A percentile compares a stretch with the other conserved stretches of the same genome.
Conservation (phyloP, 2,888 invertebrate species). For the Pyrochroa serraticornis region DNA sequence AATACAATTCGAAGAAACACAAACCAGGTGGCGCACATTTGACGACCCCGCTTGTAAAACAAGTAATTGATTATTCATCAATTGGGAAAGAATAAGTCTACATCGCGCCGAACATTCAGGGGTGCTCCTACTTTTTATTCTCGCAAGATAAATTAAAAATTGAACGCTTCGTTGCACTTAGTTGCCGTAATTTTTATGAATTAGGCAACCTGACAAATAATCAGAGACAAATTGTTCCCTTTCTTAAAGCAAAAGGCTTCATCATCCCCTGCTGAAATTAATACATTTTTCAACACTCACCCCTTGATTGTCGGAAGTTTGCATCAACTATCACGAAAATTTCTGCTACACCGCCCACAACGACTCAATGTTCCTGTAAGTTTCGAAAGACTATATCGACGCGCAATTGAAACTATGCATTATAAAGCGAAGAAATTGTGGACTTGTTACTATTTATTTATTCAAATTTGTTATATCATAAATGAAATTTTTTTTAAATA, state of each 20-base stretch:
- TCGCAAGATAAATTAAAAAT: conserved; percentile 56
- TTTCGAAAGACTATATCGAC: too few relatives aligned
- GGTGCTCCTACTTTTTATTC: conserved; percentile 34
- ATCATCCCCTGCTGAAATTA: too few relatives aligned
- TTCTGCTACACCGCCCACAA: too few relatives aligned
- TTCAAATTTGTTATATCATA: conserved; percentile 13
- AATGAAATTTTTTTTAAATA: conserved; percentile 21
- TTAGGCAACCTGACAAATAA: conserved; percentile 38
- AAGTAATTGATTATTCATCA: conserved; percentile 60
- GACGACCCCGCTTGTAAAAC: conserved; percentile 57
- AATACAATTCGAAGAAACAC: conserved; percentile 54
- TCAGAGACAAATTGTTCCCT: conserved; percentile 31
- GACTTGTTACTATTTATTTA: conserved; percentile 26
- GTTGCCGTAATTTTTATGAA: conserved; percentile 48
- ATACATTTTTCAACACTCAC: too few relatives aligned
- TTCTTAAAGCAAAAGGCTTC: too few relatives aligned
- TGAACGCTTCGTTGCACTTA: conserved; percentile 55
- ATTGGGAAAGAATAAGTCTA: conserved; percentile 55
- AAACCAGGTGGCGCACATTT: conserved; percentile 56
- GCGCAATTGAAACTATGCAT: too few relatives aligned
- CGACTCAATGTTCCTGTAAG: too few relatives aligned
- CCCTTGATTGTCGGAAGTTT: too few relatives aligned
- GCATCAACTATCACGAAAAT: too few relatives aligned
- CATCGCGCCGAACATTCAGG: conserved; percentile 34
- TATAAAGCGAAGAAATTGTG: conserved; percentile 22